Base-by-base conservation (phyloP, 2,888 invertebrate genomes). In the Ischnus inquisitorius region DNA sequence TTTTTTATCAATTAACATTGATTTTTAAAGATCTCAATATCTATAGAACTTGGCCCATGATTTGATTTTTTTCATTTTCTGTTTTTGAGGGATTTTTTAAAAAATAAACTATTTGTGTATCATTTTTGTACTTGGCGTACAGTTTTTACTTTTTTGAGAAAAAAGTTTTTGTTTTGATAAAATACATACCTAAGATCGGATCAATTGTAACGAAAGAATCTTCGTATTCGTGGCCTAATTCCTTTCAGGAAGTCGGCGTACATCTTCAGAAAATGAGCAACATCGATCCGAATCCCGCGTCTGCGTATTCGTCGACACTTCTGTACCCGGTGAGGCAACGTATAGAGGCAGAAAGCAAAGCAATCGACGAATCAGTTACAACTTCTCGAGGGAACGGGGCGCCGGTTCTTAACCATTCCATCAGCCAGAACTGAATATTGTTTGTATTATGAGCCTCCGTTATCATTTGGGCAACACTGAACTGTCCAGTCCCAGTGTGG, bases 301-400 rank as follows among this genome's bases (percentile, higher is more conserved):
- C 79, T 0, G 68, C 79, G 83, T 87, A 87, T 54, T 85, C 82
- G 76, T 87, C 85, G 8, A 87, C 57, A 10, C 78, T 85, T 28
- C 68, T 39, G 51, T 79, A 74, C 10, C 65, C 60, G n/a, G 87
- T 85, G 67, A 85, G 88, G 12, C 62, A 41, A 39, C 86, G 48
- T 8, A 87, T 68, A 3, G 78, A 57, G n/a, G 88, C 87, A n/a
- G 69, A 85, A 8, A 86, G 57, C 5, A 88, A 57, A 22, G 88
- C 88, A 54, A 69, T 79, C 1, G 85, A 86, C 1, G 69, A 48
- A 75, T 90, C 87, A 1, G 54, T 76, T 16, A 87, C 83, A 6
- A 87, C 80, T 79, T 89, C 87, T n/a, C 76, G 79, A 39, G 88
- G 88, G 19, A 14, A 12, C 68, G 82, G 84, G 71, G 85, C 85